phyloP scores from a whole-genome alignment of 1,140 invertebrate genomes.

The Diabrotica virgifera region DNA sequence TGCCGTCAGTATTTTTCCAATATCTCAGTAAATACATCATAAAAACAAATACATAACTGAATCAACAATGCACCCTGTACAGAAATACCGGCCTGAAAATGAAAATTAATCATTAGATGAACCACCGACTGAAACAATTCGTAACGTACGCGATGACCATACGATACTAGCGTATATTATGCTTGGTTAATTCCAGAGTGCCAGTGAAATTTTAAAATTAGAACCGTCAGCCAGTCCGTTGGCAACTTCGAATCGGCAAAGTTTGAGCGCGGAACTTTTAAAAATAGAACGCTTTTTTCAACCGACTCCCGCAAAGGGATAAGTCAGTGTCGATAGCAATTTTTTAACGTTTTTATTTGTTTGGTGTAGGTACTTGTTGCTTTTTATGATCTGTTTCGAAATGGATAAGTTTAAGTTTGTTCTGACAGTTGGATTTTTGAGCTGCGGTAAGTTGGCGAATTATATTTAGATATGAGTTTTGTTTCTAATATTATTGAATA shows the following conservation, averaged over 20 bases:
- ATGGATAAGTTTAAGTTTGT: too few relatives aligned
- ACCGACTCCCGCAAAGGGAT: background rate
- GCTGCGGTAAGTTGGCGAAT: constrained; percentile 6
- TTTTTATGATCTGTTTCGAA: too few relatives aligned
- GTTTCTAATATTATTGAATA: too few relatives aligned
- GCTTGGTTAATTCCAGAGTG: constrained; percentile 14
- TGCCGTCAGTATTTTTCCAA: too few relatives aligned
- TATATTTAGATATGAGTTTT: background rate
- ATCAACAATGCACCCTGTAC: too few relatives aligned
- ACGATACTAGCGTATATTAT: constrained; percentile 13
- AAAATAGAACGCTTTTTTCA: too few relatives aligned
- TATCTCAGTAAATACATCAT: too few relatives aligned
- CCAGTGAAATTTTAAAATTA: constrained; percentile 19
- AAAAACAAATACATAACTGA: too few relatives aligned
- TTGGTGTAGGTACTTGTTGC: constrained; percentile 4
- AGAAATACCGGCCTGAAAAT: constrained; percentile 6
- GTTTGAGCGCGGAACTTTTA: background rate
- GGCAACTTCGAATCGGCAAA: constrained; percentile 3
- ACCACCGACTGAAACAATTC: constrained; percentile 2
- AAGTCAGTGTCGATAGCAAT: too few relatives aligned
- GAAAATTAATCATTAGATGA: constrained; percentile 9
- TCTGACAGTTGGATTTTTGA: background rate
- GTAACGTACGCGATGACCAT: constrained; percentile 10
- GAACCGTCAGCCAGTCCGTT: constrained; percentile 5
- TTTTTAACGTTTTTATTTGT: too few relatives aligned